Evolutionary conservation across 2,888 invertebrate genomes (phyloP), one percentile per base, ranked within the genome.

Genomic region (Hedya salicella): DNA sequence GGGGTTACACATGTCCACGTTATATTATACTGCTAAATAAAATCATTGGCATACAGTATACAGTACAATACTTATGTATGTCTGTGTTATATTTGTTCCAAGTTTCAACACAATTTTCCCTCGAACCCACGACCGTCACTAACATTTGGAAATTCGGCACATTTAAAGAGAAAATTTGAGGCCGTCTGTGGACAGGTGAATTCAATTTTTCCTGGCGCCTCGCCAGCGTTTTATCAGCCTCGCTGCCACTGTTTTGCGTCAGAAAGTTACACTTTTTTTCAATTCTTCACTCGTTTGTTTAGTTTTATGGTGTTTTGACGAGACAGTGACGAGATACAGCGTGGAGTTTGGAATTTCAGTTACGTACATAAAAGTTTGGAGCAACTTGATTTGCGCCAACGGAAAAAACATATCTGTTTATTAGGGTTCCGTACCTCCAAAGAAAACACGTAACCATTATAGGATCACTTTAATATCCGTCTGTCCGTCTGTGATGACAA

Each of bases 221-320:
- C 17, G 60, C 60, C 60, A 61, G 21, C 40, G 40, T 16, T 25
- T 40, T 61, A 61, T 61, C 50, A 30, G 50, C 39, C n/a, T 40
- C 17, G 21, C 6, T 5, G 21, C n/a, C 36, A 1, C 2, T 21
- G 48, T 48, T 21, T 21, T 19, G 48, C 9, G 21, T n/a, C 6
- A n/a, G 21, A 21, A 48, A 48, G 21, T 21, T n/a, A 1, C 48
- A 48, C 48, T 21, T 48, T 48, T n/a, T 46, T 48, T 48, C 21
- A 48, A 48, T 48, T n/a, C 21, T 48, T 48, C 6, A 19, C 21
- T 48, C 21, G n/a, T 48, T 48, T 48, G 21, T 9, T 36, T 8
- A 25, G 6, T 25, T 25, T 25, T 25, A 25, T 25, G 36, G 36
- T 36, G 9, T 36, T 36, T 36, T 36, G 9, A 36, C 11, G 36